Base-by-base conservation (phyloP, 2,113 vertebrate species). In the Albula goreensis region DNA sequence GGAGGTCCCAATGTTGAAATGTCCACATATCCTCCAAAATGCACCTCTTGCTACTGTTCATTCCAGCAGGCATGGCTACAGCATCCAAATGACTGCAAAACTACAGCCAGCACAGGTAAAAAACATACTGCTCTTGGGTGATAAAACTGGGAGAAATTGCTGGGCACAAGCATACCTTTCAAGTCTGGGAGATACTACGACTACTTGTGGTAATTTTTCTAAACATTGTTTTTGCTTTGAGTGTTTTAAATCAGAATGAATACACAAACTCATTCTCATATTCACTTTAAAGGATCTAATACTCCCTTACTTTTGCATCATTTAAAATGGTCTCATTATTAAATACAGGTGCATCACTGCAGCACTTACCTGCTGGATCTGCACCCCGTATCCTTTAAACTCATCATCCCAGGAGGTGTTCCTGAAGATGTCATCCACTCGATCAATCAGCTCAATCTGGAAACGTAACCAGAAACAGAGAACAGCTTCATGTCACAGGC, bases 341-440 rank as follows among this genome's bases (percentile, higher is more conserved):
- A 48, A 7, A 49, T 13, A n/a, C 74, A 4, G 74, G 22, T 8
- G 74, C 53, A 3, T 11, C 11, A 19, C 3, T 22, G 13, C n/a
- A 11, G 3, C 17, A 41, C 87, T 90, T 94, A 99, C 98, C 97
- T 99, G 97, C 8, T 98, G 95, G 94, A 99, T 99, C 93, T 99
- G 99, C 88, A 99, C 95, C 70, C 99, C 99, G 1, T 99, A 99
- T 83, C 97, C 98, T 93, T 94, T 97, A 91, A 97, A 98, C 49
- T 96, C 96, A 1, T 97, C 95, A 10, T 97, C 95, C 99, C 99
- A 99, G 0, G 97, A 97, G 1, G 99, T 99, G 90, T 99, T 99
- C 85, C 97, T 94, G 89, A 99, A 99, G 90, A 99, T 99, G 93
- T 99, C 98, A 89, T 99, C 98, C 49, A 99, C 99, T 91, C 99